Evolutionary conservation across 1,140 invertebrate species (phyloP).

Genomic region (Hesperophylax magnus): DNA sequence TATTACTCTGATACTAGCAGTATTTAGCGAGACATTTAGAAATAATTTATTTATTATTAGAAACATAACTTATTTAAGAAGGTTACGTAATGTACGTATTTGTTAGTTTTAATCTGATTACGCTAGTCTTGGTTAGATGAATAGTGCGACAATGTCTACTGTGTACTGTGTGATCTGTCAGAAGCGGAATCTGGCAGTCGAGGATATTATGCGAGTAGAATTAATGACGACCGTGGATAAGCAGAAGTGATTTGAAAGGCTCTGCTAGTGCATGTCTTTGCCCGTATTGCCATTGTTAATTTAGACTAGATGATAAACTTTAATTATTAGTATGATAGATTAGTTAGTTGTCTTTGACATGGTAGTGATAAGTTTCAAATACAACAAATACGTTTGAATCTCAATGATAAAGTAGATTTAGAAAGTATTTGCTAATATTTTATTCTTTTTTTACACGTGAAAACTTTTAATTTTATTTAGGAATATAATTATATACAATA

Average conservation of each 20-base stretch:
- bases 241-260: constrained; percentile 51
- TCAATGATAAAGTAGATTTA: constrained; percentile 20
- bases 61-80: constrained; percentile 50
- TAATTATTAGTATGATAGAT: constrained; percentile 38
- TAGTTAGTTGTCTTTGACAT: constrained; percentile 13
- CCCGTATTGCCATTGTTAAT: constrained; percentile 58
- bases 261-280: constrained; percentile 55
- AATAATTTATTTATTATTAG: constrained; percentile 58
- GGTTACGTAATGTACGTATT: constrained; percentile 50
- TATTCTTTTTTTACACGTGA: constrained; percentile 30
- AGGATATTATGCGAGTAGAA: constrained; percentile 10
- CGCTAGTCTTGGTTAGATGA: constrained; percentile 53
- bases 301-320: constrained; percentile 50
- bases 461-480: constrained; percentile 31
- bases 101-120: constrained; percentile 54
- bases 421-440: constrained; percentile 31
- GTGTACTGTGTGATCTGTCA: constrained; percentile 9
- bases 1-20: constrained; percentile 53
- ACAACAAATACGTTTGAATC: constrained; percentile 14
- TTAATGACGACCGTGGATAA: constrained; percentile 45
- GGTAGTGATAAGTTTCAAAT: not conserved
- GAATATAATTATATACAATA: constrained; percentile 17
- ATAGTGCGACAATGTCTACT: constrained; percentile 36
- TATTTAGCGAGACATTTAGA: constrained; percentile 56
- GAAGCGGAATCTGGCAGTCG: not conserved